These are phyloP conservation scores for Myotis findleyi DNA, from an alignment of 2,797 vertebrate species.

Conservation along the genomic window DNA sequence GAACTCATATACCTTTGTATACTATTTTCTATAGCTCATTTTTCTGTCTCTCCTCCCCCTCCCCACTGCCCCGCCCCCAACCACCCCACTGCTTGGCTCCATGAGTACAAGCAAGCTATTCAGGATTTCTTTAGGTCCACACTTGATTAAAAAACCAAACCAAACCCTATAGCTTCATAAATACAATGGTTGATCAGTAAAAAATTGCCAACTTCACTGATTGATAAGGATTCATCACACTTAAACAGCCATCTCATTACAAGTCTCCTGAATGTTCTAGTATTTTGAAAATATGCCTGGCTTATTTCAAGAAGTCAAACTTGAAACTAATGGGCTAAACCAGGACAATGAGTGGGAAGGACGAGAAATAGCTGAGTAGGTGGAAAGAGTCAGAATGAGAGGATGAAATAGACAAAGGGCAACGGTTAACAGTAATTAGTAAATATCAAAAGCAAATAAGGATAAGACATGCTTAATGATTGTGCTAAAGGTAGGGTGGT, in stretches of 20 bases:
- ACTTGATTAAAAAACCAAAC: not conserved
- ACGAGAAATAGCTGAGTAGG: conserved; percentile 52
- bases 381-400: conserved; percentile 58
- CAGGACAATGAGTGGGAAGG: not conserved
- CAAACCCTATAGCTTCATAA: not conserved
- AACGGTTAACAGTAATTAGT: conserved; percentile 58
- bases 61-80: too few species aligned
- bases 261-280: not conserved
- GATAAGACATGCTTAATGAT: conserved; percentile 58
- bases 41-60: not conserved
- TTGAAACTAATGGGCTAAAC: conserved; percentile 40
- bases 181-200: not conserved
- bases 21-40: conserved; percentile 1
- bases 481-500: conserved; percentile 13
- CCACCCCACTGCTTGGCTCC: not conserved
- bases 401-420: conserved; percentile 54
- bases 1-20: not conserved
- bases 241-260: conserved; percentile 26
- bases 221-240: conserved; percentile 24
- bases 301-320: conserved; percentile 16
- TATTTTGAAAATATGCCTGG: conserved; percentile 54
- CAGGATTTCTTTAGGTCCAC: conserved; percentile 22
- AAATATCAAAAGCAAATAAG: conserved; percentile 69
- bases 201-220: conserved; percentile 32
- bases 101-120: not conserved